phyloP scores from a whole-genome alignment of 53 echinoderm and acorn worm genomes.

The Pentamera pediparva region DNA sequence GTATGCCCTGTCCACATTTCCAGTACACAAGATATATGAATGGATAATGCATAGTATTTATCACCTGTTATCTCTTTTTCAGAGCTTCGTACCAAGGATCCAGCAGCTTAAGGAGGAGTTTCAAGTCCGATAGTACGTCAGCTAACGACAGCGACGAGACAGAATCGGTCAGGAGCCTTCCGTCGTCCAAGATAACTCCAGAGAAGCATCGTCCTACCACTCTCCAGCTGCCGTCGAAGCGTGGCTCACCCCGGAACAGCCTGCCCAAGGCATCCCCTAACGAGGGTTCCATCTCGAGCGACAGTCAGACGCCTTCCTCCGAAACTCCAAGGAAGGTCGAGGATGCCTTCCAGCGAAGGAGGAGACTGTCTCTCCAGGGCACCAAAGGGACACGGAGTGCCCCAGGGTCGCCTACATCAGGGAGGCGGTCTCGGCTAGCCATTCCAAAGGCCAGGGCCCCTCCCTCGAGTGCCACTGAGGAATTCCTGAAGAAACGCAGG shows the following conservation, averaged over 20 bases:
- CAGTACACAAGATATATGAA: too few species aligned
- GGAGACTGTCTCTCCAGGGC: neutral
- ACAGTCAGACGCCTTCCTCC: conserved; percentile 39
- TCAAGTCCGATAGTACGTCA: conserved; percentile 22
- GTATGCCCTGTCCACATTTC: too few species aligned
- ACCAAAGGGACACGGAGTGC: conserved; percentile 4
- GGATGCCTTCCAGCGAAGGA: conserved; percentile 14
- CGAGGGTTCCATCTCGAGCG: conserved; percentile 35
- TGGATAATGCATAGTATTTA: too few species aligned
- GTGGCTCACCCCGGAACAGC: conserved; percentile 38
- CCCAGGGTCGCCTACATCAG: conserved; percentile 20
- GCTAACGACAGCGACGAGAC: conserved; percentile 30
- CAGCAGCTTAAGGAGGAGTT: neutral
- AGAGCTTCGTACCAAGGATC: conserved; percentile 3
- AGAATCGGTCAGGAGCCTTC: conserved; percentile 28
- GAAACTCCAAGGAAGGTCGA: conserved; percentile 52
- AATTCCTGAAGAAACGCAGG: conserved; percentile 48
- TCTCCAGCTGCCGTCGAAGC: conserved; percentile 32
- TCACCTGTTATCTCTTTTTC: neutral
- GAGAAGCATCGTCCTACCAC: conserved; percentile 40
- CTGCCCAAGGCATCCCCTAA: conserved; percentile 15
- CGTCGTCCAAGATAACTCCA: neutral
- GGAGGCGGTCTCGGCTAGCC: conserved; percentile 18
- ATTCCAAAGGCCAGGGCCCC: conserved; percentile 46
- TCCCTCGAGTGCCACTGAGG: conserved; percentile 57